Percentiles rank a stretch among this genome's conserved stretches.
These are phyloP conservation scores for Ambastaia sidthimunki DNA, from an alignment of 2,797 vertebrate species.

Conservation along the genomic window DNA sequence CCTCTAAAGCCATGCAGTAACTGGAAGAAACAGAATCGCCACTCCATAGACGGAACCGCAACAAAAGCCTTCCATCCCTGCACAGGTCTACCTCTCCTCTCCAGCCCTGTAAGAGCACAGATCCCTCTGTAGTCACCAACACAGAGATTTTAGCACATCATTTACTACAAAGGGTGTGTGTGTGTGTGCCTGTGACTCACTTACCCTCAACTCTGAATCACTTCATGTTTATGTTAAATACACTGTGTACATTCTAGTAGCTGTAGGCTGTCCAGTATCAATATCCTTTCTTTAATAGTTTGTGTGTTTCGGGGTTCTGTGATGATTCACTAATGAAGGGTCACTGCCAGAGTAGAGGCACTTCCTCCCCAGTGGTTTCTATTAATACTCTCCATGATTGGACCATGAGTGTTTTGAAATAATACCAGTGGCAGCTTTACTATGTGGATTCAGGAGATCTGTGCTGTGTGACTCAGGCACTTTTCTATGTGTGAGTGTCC, in stretches of 20 bases:
- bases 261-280: neutral
- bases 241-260: neutral
- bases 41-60: conserved; percentile 89
- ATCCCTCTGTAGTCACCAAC: neutral
- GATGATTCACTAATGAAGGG: neutral
- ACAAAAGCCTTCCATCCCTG: conserved; percentile 96
- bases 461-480: conserved; percentile 14
- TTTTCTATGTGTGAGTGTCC: conserved; percentile 54
- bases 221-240: conserved; percentile 37
- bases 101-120: conserved; percentile 86
- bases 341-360: neutral
- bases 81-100: conserved; percentile 96
- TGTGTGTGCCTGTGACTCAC: conserved; percentile 13
- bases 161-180: conserved; percentile 9
- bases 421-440: neutral
- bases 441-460: neutral
- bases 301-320: neutral
- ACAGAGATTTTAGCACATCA: neutral
- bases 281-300: neutral
- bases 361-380: neutral
- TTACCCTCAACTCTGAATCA: conserved; percentile 15
- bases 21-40: conserved; percentile 90
- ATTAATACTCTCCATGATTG: conserved; percentile 1
- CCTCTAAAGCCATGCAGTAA: conserved; percentile 84
- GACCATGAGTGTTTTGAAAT: conserved; percentile 4